Conservation (phyloP, 2,888 invertebrate genomes). For the Tiliacea aurago region DNA sequence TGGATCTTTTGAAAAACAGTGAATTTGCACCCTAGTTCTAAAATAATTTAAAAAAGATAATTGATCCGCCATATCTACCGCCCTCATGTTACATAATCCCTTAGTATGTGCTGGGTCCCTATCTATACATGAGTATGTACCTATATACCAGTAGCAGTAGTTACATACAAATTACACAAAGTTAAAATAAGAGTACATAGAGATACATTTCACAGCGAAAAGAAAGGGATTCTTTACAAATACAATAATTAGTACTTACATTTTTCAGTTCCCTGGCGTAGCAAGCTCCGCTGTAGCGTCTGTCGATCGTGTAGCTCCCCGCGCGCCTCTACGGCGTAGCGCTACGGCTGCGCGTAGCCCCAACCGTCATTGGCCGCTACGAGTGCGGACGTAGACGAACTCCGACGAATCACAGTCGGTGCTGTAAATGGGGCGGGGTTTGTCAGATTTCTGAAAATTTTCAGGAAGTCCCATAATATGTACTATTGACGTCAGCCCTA, state of each 20-base stretch:
- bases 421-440: constrained; percentile 87
- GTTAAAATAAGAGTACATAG: constrained; percentile 26
- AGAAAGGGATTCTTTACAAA: constrained; percentile 39
- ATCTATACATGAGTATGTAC: constrained; percentile 35
- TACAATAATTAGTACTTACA: constrained; percentile 79
- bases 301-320: constrained; percentile 87
- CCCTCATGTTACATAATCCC: constrained; percentile 57
- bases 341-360: constrained; percentile 88
- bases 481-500: constrained; percentile 75
- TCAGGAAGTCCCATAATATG: constrained; percentile 82
- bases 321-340: constrained; percentile 79
- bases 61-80: neutral
- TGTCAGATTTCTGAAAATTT: constrained; percentile 88
- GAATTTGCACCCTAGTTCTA: neutral
- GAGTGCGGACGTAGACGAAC: constrained; percentile 79
- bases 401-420: constrained; percentile 80
- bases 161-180: constrained; percentile 36
- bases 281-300: constrained; percentile 85
- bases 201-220: constrained; percentile 23
- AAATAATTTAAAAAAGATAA: neutral
- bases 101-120: constrained; percentile 24
- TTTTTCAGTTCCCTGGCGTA: constrained; percentile 86
- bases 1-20: neutral
- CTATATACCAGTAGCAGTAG: constrained; percentile 23
- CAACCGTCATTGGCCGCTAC: constrained; percentile 82